Base-by-base conservation (phyloP, 2,113 vertebrate species). In the Cnemophilus loriae region DNA sequence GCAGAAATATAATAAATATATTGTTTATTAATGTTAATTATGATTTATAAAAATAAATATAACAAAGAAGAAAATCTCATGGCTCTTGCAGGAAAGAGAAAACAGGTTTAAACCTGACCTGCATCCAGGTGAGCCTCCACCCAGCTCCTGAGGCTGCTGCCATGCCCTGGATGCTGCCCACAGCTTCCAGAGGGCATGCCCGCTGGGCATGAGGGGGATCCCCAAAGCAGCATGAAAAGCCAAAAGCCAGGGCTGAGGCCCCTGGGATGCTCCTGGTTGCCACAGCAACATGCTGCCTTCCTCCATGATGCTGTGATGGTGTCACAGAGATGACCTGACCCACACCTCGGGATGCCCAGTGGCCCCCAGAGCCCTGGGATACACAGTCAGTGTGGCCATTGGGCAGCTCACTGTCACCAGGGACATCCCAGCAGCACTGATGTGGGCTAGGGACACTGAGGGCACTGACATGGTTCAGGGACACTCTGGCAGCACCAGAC, bases 311-410 rank as follows among this genome's bases (percentile, higher is more conserved):
- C 73, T 42, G 32, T 19, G 49, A 14, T 30, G 21, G 46, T 64
- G 84, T 24, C 71, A 30, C 3, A 2, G 53, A 7, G 1, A 19
- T 77, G 82, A 42, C 64, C 28, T 30, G 28, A 17, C 20, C 56
- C 50, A 35, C 52, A n/a, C 9, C 41, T 26, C 0, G 0, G 24
- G 39, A 26, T 55, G n/a, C 11, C 52, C 59, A 56, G 42, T 35
- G 46, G 26, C 12, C 27, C 44, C n/a, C 33, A 37, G 14, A 46
- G 50, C 42, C 26, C 52, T 4, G 16, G 37, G 15, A 7, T 6
- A 35, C n/a, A 21, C 9, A 16, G 24, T 7, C 71, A 30, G 0
- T 5, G 28, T 5, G 21, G 18, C 13, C 59, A 2, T 0, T 11
- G 64, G 68, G 33, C 60, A 78, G 30, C 21, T 14, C 44, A 5